Evolutionary conservation across 2,113 vertebrate genomes (phyloP).

Genomic region (Irena cyanogastra): DNA sequence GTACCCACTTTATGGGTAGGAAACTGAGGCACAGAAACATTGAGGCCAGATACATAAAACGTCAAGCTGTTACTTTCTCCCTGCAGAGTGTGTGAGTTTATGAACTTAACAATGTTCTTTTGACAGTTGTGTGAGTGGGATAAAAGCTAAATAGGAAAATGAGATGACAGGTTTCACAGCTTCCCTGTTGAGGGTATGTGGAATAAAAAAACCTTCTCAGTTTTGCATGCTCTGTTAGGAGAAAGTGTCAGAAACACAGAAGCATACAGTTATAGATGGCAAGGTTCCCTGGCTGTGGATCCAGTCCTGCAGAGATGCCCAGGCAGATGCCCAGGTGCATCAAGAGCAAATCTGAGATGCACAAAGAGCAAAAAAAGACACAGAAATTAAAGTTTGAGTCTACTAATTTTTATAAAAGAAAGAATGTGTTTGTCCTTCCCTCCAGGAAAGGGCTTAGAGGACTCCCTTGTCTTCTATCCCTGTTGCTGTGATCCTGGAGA

Average conservation of each 20-base stretch:
- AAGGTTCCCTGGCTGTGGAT: background rate
- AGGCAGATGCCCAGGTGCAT: background rate
- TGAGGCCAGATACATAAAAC: background rate
- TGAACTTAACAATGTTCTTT: constrained; percentile 27
- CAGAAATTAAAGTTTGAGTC: background rate
- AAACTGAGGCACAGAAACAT: constrained; percentile 1
- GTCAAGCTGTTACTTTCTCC: background rate
- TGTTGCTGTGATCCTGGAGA: background rate
- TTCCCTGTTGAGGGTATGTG: background rate
- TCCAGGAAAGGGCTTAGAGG: background rate
- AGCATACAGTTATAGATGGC: background rate
- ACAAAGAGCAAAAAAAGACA: background rate
- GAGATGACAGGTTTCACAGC: constrained; percentile 34
- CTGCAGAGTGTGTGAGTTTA: background rate
- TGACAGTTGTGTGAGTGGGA: constrained; percentile 38
- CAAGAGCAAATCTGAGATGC: background rate
- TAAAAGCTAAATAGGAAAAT: constrained; percentile 32
- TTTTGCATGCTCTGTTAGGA: background rate
- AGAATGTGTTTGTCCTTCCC: background rate
- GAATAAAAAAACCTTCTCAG: background rate
- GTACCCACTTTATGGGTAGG: background rate
- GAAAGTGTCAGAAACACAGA: background rate
- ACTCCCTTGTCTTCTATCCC: background rate
- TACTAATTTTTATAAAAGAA: background rate
- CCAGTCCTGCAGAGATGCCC: background rate